Conservation (phyloP, 2,888 invertebrate species). For the Leptura quadrifasciata region DNA sequence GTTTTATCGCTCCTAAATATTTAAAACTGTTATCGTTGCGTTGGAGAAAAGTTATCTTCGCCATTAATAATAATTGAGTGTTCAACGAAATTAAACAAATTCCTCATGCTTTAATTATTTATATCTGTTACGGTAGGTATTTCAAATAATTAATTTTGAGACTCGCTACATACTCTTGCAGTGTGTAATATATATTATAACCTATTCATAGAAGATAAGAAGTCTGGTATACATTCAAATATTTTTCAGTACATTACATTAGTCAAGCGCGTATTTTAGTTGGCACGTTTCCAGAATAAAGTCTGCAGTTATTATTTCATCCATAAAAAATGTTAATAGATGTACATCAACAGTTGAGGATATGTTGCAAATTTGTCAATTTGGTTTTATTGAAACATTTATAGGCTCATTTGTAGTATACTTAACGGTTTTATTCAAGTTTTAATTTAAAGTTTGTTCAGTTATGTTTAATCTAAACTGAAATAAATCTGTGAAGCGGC, state of each 20-base stretch:
- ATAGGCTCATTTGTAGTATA: not conserved
- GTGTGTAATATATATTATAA: not conserved
- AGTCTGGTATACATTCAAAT: not conserved
- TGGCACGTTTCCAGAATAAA: conserved; percentile 8
- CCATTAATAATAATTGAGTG: not conserved
- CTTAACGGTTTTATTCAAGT: not conserved
- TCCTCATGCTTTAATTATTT: not conserved
- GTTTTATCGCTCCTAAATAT: not conserved
- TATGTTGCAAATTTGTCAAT: conserved; percentile 18
- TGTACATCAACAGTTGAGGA: conserved; percentile 12
- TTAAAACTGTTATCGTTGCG: not conserved
- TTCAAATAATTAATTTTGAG: not conserved
- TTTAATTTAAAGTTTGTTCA: not conserved
- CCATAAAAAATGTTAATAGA: conserved; percentile 18
- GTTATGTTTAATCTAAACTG: not conserved
- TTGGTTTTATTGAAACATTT: not conserved
- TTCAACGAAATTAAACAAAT: not conserved
- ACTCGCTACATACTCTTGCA: not conserved
- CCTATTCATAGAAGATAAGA: not conserved
- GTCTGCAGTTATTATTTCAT: conserved; percentile 14
- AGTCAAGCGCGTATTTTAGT: not conserved
- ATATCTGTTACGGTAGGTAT: not conserved
- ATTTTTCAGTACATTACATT: not conserved
- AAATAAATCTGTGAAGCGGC: not conserved
- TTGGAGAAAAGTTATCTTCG: not conserved